Evolutionary conservation across 2,113 vertebrate species (phyloP), one percentile per base, ranked within the genome.

Genomic region (Opisthocomus hoazin): DNA sequence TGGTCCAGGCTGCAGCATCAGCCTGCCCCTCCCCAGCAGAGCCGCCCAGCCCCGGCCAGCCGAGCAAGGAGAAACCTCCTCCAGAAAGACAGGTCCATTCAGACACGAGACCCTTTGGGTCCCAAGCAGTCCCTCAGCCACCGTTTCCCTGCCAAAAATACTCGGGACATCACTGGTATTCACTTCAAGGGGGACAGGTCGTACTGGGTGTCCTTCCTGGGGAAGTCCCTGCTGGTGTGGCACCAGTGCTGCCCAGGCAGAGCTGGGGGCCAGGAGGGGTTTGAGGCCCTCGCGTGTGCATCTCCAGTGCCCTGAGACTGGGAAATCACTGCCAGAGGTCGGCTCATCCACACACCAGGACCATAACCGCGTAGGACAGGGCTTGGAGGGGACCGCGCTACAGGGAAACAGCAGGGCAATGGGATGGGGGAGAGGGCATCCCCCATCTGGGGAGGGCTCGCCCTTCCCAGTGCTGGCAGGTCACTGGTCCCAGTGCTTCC

Each of bases 301-400:
- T 14, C 23, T 76, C 58, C 61, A n/a, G 68, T 16, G 34, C 34
- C 58, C 43, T 1, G 1, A 54, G 27, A 54, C n/a, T 27, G 39
- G 66, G 37, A 53, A 74, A 83, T 23, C 48, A 54, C n/a, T 54
- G 39, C 0, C 1, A 65, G 61, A 58, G 14, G 70, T 10, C 45
- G 27, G 36, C 23, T 64, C 50, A 23, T 3, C 7, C 37, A 57
- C 50, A 73, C 30, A 53, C 2, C n/a, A 24, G 1, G 6, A 41
- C 60, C 2, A 4, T 6, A 24, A 2, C 34, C 76, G 29, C 2
- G 2, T 0, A 37, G 46, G 12, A 16, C 6, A 32, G 12, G 10
- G 22, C 57, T 1, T n/a, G 32, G 17, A 30, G 48, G n/a, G 24
- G 2, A 39, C 18, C 26, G 20, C 0, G 4, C 32, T 17, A 5